Base-by-base conservation (phyloP, 1,140 invertebrate species). In the Papilio dardanus region DNA sequence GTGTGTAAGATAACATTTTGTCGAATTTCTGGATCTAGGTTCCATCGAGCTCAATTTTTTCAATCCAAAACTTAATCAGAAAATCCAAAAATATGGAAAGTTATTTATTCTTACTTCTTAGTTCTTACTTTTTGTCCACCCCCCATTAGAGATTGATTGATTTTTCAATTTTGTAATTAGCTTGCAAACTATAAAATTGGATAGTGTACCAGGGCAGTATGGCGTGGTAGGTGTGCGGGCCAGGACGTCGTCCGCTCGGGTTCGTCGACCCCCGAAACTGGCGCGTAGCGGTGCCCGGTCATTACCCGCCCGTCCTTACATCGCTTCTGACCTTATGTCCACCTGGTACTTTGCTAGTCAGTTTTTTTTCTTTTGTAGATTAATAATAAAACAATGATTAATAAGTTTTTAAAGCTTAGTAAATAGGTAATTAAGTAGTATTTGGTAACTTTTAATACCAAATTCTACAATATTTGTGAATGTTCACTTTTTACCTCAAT, bases 241-340 rank as follows among this genome's bases (percentile, higher is more conserved):
- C 83, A 88, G 89, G 88, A 89, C 88, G 88, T 81, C 83, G 86
- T 85, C 81, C 77, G 83, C 82, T 42, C 83, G 80, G 89, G 71
- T 85, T 92, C 90, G 87, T 79, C 85, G 88, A 92, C 86, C 90
- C 88, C 88, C 90, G 85, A 91, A 91, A 89, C 86, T 90, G 88
- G 88, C 88, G 88, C 88, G 89, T 89, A 91, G 90, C 90, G 89
- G 88, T 92, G 89, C 88, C 89, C 90, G 90, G 90, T 92, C 89
- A 87, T 92, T 92, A 92, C 88, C 89, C 90, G 87, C 71, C 90
- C 89, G 89, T 92, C 90, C 89, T 92, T 90, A 87, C 76, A 84
- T 69, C 80, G 79, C 86, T 85, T 76, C 74, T 83, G 90, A 90
- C 88, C 89, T 92, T 89, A 90, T 90, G 86, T 73, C 76, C 86